Base-by-base conservation (phyloP, 1,140 invertebrate genomes). In the Penaeus indicus region DNA sequence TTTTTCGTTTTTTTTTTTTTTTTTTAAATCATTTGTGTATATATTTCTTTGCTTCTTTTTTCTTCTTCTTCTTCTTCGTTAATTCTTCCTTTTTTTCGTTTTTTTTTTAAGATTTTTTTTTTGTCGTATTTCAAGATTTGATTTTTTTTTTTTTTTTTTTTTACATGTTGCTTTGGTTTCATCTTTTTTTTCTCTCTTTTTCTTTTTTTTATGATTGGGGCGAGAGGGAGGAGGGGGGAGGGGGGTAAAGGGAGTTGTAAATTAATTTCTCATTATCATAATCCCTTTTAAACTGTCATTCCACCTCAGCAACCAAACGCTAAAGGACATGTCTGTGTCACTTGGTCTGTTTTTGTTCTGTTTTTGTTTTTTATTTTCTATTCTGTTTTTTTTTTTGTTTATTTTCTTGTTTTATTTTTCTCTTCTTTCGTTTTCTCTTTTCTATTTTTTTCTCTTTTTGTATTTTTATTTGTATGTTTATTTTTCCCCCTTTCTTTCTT, bases 201-300 rank as follows among this genome's bases (percentile, higher is more conserved):
- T 54, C 16, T 1, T 54, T 54, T 0, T 54, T 13, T 54, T 54
- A 47, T 47, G 7, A 4, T 1, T 47, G 1, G 78, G 54, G 78
- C 13, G 78, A 32, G 77, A 19, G 19, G 78, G 54, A 42, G 78
- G 78, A 22, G 78, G 32, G n/a, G 21, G 47, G 13, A 7, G 47
- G 3, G 42, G 78, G 11, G 18, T 1, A 21, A 78, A 1, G 38
- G 77, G 25, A 78, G 79, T 54, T 81, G 86, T 81, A 87, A 87
- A 82, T 81, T 82, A 82, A 67, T 75, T 19, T 38, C 22, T 61
- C 79, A 88, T 88, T 88, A 75, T 38, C 86, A 88, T 88, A 88
- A 88, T 77, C 79, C 80, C 64, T 69, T 87, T 86, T 62, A 79
- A 61, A 86, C 72, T 60, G 84, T 86, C 84, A 25, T 7, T 72